phyloP scores from a whole-genome alignment of 1,140 invertebrate species.

The Bicyclus anynana region DNA sequence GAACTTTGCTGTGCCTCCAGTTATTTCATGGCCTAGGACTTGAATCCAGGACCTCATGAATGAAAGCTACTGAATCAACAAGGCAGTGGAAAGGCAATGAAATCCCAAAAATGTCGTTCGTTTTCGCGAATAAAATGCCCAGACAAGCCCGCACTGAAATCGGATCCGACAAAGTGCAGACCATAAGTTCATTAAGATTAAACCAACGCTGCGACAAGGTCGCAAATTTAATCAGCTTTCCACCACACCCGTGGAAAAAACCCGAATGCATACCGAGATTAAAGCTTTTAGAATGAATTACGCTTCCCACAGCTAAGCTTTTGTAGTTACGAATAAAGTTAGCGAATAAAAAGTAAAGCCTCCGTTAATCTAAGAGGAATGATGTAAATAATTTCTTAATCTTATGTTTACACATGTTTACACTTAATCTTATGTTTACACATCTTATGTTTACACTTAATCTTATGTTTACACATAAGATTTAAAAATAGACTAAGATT shows the following conservation, averaged over 20 bases:
- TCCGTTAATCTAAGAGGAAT: no score
- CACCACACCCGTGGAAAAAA: slow-evolving; percentile 37
- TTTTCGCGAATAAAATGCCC: slow-evolving; percentile 12
- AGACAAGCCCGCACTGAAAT: slow-evolving; percentile 15
- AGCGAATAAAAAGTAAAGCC: not conserved
- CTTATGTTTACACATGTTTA: no score
- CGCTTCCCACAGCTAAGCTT: not conserved
- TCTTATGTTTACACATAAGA: no score
- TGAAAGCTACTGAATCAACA: no score
- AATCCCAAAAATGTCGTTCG: not conserved
- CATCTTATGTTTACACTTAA: no score
- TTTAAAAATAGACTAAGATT: no score
- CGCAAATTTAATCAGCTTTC: slow-evolving; percentile 44
- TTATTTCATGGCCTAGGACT: no score
- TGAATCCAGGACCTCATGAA: no score
- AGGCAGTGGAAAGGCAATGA: no score
- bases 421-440: no score
- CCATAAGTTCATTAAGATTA: slow-evolving; percentile 41
- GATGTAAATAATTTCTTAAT: no score
- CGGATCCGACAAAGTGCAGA: slow-evolving; percentile 27
- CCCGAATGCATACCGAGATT: slow-evolving; percentile 31
- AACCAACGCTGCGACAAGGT: slow-evolving; percentile 28
- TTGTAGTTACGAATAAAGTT: not conserved
- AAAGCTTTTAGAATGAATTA: not conserved
- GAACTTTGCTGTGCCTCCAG: no score